Conservation (phyloP, 2,888 invertebrate genomes). For the Argynnis bischoffii region DNA sequence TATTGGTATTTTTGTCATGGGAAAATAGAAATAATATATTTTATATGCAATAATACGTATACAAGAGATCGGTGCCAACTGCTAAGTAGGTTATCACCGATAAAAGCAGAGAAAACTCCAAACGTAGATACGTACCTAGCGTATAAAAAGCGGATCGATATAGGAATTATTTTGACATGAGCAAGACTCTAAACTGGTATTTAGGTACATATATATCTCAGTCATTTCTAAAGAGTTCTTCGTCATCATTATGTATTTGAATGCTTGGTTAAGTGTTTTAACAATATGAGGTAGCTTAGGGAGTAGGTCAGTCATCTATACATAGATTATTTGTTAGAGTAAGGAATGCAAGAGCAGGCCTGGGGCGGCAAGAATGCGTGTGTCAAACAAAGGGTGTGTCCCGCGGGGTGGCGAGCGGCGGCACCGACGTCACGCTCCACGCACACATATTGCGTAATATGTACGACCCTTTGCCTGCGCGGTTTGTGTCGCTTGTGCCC, state of each 20-base stretch:
- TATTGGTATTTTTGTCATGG: too few relatives aligned
- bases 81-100: too few relatives aligned
- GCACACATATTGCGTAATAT: background rate
- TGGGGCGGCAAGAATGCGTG: background rate
- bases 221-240: background rate
- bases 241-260: background rate
- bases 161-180: too few relatives aligned
- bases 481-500: constrained; percentile 1
- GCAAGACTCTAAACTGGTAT: too few relatives aligned
- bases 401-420: background rate
- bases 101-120: too few relatives aligned
- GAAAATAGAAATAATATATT: too few relatives aligned
- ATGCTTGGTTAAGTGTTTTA: background rate
- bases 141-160: too few relatives aligned
- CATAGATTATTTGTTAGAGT: background rate
- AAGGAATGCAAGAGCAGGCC: background rate
- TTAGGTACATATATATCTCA: too few relatives aligned
- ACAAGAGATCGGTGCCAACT: too few relatives aligned
- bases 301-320: background rate
- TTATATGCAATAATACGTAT: too few relatives aligned
- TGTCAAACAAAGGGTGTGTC: constrained; percentile 3
- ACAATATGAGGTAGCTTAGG: background rate
- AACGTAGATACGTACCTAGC: too few relatives aligned
- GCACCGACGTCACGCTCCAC: background rate
- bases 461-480: constrained; percentile 1